Base-by-base conservation (phyloP, 2,888 invertebrate species). In the Tachina grossa region DNA sequence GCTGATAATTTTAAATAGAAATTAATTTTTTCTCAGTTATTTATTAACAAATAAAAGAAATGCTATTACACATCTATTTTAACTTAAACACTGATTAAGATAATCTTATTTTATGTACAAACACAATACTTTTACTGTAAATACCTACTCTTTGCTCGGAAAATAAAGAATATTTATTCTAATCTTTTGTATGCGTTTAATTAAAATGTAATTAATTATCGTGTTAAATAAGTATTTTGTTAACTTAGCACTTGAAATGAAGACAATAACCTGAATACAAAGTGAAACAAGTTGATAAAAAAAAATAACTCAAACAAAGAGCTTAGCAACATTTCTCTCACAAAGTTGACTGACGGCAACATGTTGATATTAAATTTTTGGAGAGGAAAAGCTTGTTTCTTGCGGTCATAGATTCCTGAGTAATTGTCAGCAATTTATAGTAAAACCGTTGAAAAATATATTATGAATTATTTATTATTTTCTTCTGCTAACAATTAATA, bases 191-290 rank as follows among this genome's bases (percentile, higher is more conserved):
- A 51, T 65, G 1, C 22, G 8, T 45, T 16, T 66, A 41, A 41
- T 68, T 41, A 9, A 77, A 41, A 47, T 51, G 43, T 69, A 78
- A 69, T 78, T 69, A 78, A 69, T 61, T 78, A 43, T 11, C 10
- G 1, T 41, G 4, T 41, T 47, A 45, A 71, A 71, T 43, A 14
- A 61, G 5, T 13, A 16, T 51, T 68, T 49, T 78, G 43, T 78
- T 78, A 41, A 43, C 22, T 43, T 22, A 51, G 31, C 69, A 69
- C 78, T 78, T 78, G 16, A 66, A 43, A 39, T 49, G 14, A 11
- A 2, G 3, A 14, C 61, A 41, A 51, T 8, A 61, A 53, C 14
- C 10, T 31, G 9, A 22, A 31, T n/a, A 14, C 22, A 53, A 31
- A 39, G n/a, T 31, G 31, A 14, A 11, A 39, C 39, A 65, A 14